Percentiles rank a stretch among this genome's conserved stretches.
phyloP scores from a whole-genome alignment of 2,113 vertebrate genomes.

The Halcyon senegalensis region DNA sequence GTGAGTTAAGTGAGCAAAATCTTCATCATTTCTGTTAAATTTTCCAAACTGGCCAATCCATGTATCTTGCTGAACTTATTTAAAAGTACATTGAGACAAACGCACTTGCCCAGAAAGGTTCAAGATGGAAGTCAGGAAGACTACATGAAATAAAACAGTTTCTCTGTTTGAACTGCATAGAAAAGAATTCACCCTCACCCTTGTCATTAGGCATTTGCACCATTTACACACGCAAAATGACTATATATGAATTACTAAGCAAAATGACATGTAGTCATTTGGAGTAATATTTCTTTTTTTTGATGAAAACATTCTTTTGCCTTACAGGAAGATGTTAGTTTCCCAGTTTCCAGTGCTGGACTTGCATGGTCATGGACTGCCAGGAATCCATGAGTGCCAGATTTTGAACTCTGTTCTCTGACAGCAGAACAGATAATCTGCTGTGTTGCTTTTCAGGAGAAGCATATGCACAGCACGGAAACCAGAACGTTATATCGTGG shows the following conservation, averaged over 20 bases:
- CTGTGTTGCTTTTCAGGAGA: neutral
- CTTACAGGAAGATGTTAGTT: neutral
- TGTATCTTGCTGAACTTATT: neutral
- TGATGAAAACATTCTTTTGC: neutral
- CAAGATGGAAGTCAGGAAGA: neutral
- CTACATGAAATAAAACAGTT: neutral
- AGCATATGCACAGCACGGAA: neutral
- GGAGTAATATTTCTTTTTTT: neutral
- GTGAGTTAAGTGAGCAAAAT: neutral
- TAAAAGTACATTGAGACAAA: neutral
- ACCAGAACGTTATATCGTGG: rapidly evolving
- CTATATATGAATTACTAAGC: neutral
- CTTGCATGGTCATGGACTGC: neutral
- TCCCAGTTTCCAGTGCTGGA: neutral
- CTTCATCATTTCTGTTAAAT: neutral
- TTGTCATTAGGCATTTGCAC: neutral
- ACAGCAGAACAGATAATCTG: neutral
- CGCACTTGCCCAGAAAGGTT: neutral
- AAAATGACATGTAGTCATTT: neutral
- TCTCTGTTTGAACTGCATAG: neutral
- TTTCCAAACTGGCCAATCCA: neutral
- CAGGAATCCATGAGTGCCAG: neutral
- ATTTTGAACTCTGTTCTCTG: neutral
- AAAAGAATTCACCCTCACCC: neutral
- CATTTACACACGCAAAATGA: neutral